Percentiles rank a stretch among this genome's conserved stretches.
Conservation (phyloP, 2,797 vertebrate species). For the Paedocypris micromegethes region DNA sequence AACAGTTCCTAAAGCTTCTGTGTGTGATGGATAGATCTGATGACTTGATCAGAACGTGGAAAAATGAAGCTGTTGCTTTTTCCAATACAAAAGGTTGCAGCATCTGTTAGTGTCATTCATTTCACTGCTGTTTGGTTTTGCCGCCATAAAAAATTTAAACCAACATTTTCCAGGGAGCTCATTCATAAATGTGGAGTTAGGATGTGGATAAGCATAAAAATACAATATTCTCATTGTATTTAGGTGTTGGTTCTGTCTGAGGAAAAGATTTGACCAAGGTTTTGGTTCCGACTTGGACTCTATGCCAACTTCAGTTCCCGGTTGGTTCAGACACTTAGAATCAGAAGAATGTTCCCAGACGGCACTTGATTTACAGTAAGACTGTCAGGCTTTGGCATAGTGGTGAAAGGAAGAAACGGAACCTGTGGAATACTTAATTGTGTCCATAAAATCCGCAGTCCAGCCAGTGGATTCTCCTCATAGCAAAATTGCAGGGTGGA, state of each 20-base stretch:
- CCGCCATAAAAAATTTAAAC: not conserved
- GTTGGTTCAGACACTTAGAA: slow-evolving; percentile 6
- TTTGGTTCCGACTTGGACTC: slow-evolving; percentile 18
- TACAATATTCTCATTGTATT: slow-evolving; percentile 17
- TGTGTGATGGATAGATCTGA: slow-evolving; percentile 3
- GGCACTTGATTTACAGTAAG: slow-evolving; percentile 20
- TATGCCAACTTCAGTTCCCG: slow-evolving; percentile 5
- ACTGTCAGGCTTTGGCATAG: slow-evolving; percentile 6
- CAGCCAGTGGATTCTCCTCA: slow-evolving; percentile 1
- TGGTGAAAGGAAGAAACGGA: not conserved
- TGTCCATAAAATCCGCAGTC: slow-evolving; percentile 17
- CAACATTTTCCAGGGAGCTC: not conserved
- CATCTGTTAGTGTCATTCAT: slow-evolving; percentile 21
- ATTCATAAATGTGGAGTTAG: slow-evolving; percentile 17
- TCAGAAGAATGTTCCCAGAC: slow-evolving; percentile 6
- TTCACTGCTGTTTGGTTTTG: slow-evolving; percentile 33
- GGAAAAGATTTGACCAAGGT: slow-evolving; percentile 20
- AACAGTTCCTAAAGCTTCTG: not conserved
- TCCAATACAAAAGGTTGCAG: slow-evolving; percentile 19
- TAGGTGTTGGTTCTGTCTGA: slow-evolving; percentile 18
- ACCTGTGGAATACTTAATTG: slow-evolving; percentile 21
- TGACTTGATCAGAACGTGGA: slow-evolving; percentile 5
- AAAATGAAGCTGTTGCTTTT: slow-evolving; percentile 16
- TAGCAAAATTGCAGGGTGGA: slow-evolving; percentile 34
- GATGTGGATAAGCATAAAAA: slow-evolving; percentile 28